Evolutionary conservation across 2,888 invertebrate species (phyloP).

Genomic region (Clunio marinus): DNA sequence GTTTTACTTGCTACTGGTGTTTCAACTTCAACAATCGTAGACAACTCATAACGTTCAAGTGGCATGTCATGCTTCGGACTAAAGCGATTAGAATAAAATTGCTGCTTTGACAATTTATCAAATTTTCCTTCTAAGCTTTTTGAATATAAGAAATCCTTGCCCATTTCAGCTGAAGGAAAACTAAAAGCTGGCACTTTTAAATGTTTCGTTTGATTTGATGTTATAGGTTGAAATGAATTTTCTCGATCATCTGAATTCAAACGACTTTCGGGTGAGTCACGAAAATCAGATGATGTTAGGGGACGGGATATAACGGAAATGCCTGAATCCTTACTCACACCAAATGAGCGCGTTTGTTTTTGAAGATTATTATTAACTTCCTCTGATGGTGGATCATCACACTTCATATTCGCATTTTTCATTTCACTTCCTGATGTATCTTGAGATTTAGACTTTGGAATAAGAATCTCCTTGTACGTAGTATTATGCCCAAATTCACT

Average conservation of each 20-base stretch:
- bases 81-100: constrained; percentile 17
- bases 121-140: constrained; percentile 9
- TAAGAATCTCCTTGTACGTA: constrained; percentile 48
- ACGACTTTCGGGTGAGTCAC: constrained; percentile 41
- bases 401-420: constrained; percentile 22
- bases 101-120: not conserved
- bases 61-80: constrained; percentile 48
- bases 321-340: constrained; percentile 49
- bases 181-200: not conserved
- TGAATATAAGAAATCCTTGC: constrained; percentile 40
- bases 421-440: not conserved
- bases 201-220: constrained; percentile 49
- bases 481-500: constrained; percentile 49
- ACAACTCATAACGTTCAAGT: constrained; percentile 57
- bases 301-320: constrained; percentile 48
- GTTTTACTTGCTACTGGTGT: constrained; percentile 57
- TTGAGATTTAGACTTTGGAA: not conserved
- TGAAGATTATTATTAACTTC: constrained; percentile 36
- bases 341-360: constrained; percentile 42
- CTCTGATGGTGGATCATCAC: constrained; percentile 37
- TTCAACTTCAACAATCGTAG: constrained; percentile 65
- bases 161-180: constrained; percentile 42
- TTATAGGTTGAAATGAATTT: constrained; percentile 45
- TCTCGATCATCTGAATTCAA: constrained; percentile 9
- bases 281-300: constrained; percentile 46